Evolutionary conservation across 2,888 invertebrate species (phyloP).

Genomic region (Oscheius sp.): DNA sequence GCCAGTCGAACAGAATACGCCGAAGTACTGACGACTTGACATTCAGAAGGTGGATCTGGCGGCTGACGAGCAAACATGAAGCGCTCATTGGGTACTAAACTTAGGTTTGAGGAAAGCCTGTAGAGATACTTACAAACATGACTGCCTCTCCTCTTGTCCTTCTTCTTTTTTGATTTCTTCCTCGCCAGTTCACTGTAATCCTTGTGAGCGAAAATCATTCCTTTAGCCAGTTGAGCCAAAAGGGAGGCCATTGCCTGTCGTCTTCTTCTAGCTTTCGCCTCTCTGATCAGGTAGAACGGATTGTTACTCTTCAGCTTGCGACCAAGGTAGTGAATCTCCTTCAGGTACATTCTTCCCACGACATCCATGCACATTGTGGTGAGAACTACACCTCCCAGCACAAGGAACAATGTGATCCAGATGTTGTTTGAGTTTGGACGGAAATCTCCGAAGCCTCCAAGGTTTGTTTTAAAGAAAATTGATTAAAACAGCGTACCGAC

Average conservation of each 20-base stretch:
- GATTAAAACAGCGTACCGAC: slow-evolving; percentile 58
- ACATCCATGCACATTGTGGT: slow-evolving; percentile 73
- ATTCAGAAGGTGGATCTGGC: slow-evolving; percentile 72
- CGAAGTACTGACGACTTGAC: slow-evolving; percentile 70
- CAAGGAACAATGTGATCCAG: slow-evolving; percentile 53
- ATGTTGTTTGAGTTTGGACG: slow-evolving; percentile 66
- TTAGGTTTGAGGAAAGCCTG: not conserved
- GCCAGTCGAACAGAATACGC: slow-evolving; percentile 71
- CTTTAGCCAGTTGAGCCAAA: slow-evolving; percentile 70
- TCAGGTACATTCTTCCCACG: slow-evolving; percentile 72
- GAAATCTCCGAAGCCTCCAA: slow-evolving; percentile 70
- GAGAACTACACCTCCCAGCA: slow-evolving; percentile 67
- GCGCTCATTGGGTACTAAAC: slow-evolving; percentile 69
- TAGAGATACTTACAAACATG: slow-evolving; percentile 62
- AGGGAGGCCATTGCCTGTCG: slow-evolving; percentile 71
- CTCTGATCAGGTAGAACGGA: slow-evolving; percentile 71
- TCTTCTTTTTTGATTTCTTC: slow-evolving; percentile 66
- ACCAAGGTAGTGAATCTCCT: slow-evolving; percentile 72
- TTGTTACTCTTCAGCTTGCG: slow-evolving; percentile 71
- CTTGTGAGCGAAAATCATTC: slow-evolving; percentile 72
- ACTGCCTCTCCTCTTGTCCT: slow-evolving; percentile 61
- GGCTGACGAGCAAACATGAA: slow-evolving; percentile 72
- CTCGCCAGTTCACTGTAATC: slow-evolving; percentile 68
- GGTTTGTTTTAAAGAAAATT: too few species aligned
- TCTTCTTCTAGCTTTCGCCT: slow-evolving; percentile 71